A percentile compares a stretch with the other conserved stretches of the same genome.
These are phyloP conservation scores for Drosophila pallidifrons DNA, from an alignment of 1,140 invertebrate species.

Conservation along the genomic window DNA sequence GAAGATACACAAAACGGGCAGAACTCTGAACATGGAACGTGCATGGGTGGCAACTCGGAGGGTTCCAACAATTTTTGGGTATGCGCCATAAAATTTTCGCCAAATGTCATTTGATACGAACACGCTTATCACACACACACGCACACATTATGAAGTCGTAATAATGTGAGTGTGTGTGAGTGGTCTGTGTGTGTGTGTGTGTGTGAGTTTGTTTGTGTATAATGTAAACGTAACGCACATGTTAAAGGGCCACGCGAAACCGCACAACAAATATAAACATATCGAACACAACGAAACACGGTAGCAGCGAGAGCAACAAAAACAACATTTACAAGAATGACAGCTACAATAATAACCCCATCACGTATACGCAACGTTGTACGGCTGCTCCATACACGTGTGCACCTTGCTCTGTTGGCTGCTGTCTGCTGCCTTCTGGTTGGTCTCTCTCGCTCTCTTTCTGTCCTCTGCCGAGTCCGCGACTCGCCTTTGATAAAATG, in stretches of 20 bases:
- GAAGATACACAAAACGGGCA: constrained; percentile 66
- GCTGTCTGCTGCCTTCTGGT: neutral
- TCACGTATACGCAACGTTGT: constrained; percentile 80
- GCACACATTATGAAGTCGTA: constrained; percentile 76
- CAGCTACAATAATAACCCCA: constrained; percentile 79
- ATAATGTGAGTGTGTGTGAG: constrained; percentile 51
- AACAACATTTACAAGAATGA: constrained; percentile 47
- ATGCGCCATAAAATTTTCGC: constrained; percentile 77
- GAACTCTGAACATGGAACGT: neutral
- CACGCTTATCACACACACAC: constrained; percentile 77
- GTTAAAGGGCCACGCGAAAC: constrained; percentile 66
- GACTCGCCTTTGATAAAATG: constrained; percentile 82
- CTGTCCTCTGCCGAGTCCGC: constrained; percentile 39
- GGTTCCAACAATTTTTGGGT: constrained; percentile 73
- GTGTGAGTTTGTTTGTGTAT: constrained; percentile 47
- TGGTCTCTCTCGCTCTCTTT: neutral
- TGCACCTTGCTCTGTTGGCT: constrained; percentile 11
- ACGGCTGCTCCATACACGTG: constrained; percentile 71
- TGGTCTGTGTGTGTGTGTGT: constrained; percentile 25
- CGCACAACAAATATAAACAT: constrained; percentile 84
- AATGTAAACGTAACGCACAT: constrained; percentile 64
- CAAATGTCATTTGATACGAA: constrained; percentile 81
- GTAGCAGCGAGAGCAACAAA: constrained; percentile 41
- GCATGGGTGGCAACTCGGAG: constrained; percentile 22
- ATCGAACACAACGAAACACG: constrained; percentile 73